Base-by-base conservation (phyloP, 2,797 vertebrate species). In the Phoebastria nigripes region DNA sequence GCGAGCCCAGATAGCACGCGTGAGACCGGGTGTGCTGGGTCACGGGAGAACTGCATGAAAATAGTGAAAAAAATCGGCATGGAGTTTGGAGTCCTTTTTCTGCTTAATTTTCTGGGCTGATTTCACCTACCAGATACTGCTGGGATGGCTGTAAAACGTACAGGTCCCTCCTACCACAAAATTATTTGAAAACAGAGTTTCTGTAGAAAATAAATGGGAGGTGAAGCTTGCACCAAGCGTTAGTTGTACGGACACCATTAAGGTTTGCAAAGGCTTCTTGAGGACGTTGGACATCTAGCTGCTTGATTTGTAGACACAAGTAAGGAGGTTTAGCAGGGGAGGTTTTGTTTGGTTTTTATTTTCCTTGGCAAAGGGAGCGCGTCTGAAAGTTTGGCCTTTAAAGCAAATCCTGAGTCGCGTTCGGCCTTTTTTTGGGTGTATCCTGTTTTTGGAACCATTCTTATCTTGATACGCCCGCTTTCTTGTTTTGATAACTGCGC, bases 1-100 rank as follows among this genome's bases (percentile, higher is more conserved):
- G 71, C 4, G 6, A 91, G 67, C 49, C 41, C 4, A 0, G 9
- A 20, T 26, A 49, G 80, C 16, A 3, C 2, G 0, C 1, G 1
- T 39, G 73, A 82, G 59, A 41, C 8, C 0, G 0, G 20, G 35
- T 52, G 12, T 70, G 65, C 73, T 49, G 76, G 39, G 24, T 44
- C 20, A 17, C 0, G 2, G 61, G 76, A 82, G 52, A 61, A 6
- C 76, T 25, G 58, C 65, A 20, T 4, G 1, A 81, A 81, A 93
- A 51, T 25, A 19, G 21, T 9, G 71, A 10, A 44, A 65, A 33
- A 39, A 29, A 5, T n/a, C 12, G 49, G 44, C 73, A 29, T 1
- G 1, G 56, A 41, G 35, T 63, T 83, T 37, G 31, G 61, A 72
- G 31, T 55, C 56, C 65, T 90, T 78, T 65, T 47, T 31, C 71